Base-by-base conservation (phyloP, 2,113 vertebrate species). In the Fukomys damarensis region DNA sequence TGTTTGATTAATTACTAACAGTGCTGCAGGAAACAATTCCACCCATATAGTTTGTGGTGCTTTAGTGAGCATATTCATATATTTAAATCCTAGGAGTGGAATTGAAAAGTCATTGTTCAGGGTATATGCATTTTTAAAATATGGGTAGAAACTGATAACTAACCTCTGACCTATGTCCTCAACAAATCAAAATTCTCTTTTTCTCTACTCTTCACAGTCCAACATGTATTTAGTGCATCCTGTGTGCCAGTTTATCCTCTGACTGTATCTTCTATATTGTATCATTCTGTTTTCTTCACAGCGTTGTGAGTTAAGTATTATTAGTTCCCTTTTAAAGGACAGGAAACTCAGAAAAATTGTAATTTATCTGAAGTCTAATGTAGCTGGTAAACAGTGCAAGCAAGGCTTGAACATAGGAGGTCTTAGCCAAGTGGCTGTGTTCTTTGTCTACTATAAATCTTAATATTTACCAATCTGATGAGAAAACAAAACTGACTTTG, bases 301-400 rank as follows among this genome's bases (percentile, higher is more conserved):
- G 58, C 35, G 66, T 49, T 86, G 3, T 66, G 79, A 74, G 7
- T 52, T 56, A 58, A 4, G 20, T 85, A 52, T 52, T 59, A 56
- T 43, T 90, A 35, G 61, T 61, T 56, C 24, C 13, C 30, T 95
- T 56, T 82, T 28, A 32, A n/a, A 46, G 61, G 59, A 26, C 26
- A 93, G 32, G 20, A 83, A 70, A 88, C 11, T n/a, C 54, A 89
- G 68, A 84, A n/a, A 93, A 19, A 63, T 59, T 66, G 65, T 84
- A 72, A 85, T 63, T 85, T 52, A 80, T 22, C 41, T 54, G 8
- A 89, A 38, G 4, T 72, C 38, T 30, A 16, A 79, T 14, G 35
- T 19, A n/a, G 43, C 11, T 52, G 16, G 6, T 77, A 59, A 46
- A 32, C 49, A 28, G 26, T 81, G 24, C 14, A 72, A 63, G 9